phyloP scores from a whole-genome alignment of 1,140 invertebrate genomes.

The Argopecten irradians region DNA sequence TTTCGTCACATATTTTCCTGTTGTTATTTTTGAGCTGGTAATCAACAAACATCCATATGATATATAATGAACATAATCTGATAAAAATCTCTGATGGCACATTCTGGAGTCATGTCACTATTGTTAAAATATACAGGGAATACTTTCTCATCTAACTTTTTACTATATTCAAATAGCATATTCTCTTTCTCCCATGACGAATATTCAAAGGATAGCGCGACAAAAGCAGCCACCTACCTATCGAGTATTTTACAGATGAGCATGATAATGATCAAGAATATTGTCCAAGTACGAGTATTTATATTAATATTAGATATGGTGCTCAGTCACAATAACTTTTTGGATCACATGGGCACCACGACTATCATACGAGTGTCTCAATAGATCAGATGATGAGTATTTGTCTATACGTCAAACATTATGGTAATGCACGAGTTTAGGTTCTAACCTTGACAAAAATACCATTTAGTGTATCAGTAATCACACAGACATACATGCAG shows the following conservation, averaged over 20 bases:
- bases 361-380: no score
- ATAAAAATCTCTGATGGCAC: no score
- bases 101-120: no score
- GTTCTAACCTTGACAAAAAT: neutral
- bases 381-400: neutral
- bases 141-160: no score
- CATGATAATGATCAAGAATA: neutral
- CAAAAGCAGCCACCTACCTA: neutral
- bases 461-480: no score
- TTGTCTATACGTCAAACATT: neutral
- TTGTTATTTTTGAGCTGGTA: neutral
- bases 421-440: neutral
- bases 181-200: neutral
- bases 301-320: no score
- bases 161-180: no score
- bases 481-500: neutral
- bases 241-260: constrained; percentile 4
- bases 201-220: neutral
- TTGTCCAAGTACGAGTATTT: no score
- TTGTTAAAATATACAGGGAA: no score
- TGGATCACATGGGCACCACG: no score
- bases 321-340: no score
- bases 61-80: no score
- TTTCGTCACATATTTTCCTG: neutral
- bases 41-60: neutral